Conservation (phyloP, 2,888 invertebrate genomes). For the Drosophila prolongata region DNA sequence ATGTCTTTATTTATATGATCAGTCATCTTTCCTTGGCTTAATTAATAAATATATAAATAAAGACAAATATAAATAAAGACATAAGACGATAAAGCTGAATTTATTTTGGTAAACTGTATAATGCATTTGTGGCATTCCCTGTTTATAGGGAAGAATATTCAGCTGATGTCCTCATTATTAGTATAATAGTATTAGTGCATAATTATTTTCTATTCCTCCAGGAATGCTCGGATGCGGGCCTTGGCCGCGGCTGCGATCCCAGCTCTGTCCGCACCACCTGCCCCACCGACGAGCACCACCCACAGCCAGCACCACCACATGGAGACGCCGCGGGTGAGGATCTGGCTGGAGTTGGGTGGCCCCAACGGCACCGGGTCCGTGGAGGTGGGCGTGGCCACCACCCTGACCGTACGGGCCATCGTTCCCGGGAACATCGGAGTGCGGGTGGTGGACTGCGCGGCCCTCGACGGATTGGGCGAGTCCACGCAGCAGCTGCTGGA, state of each 20-base stretch:
- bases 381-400: constrained; percentile 90
- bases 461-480: constrained; percentile 91
- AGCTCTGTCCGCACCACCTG: background rate
- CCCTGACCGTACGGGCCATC: constrained; percentile 85
- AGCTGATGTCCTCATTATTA: too few species aligned
- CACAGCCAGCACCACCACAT: constrained; percentile 31
- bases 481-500: constrained; percentile 90
- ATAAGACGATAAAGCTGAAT: too few species aligned
- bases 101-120: too few species aligned
- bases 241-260: constrained; percentile 49
- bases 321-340: constrained; percentile 86
- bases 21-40: too few species aligned
- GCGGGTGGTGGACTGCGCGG: constrained; percentile 90
- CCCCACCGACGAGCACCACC: background rate
- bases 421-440: constrained; percentile 89
- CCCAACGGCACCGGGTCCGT: constrained; percentile 86
- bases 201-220: constrained; percentile 1
- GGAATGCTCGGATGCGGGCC: constrained; percentile 67
- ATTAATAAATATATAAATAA: too few species aligned
- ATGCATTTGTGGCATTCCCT: too few species aligned
- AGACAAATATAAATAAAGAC: too few species aligned
- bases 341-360: constrained; percentile 89
- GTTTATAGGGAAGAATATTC: too few species aligned
- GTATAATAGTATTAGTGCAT: too few species aligned
- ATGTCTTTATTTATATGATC: too few species aligned